These are phyloP conservation scores for Leptinotarsa lineolata DNA, from an alignment of 1,140 invertebrate genomes.

Conservation along the genomic window DNA sequence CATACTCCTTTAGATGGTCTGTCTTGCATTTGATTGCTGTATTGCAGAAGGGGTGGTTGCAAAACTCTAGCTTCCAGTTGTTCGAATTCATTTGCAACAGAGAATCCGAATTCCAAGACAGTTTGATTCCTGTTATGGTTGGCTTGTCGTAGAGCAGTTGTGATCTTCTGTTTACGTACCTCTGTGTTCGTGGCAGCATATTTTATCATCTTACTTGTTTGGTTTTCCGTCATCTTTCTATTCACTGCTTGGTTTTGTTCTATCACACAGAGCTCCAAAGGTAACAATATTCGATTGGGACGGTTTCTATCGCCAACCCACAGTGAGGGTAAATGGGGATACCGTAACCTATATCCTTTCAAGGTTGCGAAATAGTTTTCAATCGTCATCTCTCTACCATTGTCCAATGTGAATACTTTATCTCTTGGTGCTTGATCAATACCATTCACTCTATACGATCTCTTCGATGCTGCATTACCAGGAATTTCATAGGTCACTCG, in stretches of 20 bases:
- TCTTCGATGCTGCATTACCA: slow-evolving; percentile 45
- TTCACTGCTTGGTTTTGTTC: slow-evolving; percentile 63
- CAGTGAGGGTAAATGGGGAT: slow-evolving; percentile 65
- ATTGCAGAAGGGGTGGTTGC: slow-evolving; percentile 60
- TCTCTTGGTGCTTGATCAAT: not conserved
- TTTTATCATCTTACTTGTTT: slow-evolving; percentile 69
- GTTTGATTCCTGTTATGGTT: slow-evolving; percentile 58
- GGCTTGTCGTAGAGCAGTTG: slow-evolving; percentile 59
- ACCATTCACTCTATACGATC: slow-evolving; percentile 61
- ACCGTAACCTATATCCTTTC: slow-evolving; percentile 59
- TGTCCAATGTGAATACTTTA: slow-evolving; percentile 38
- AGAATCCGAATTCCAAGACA: slow-evolving; percentile 65
- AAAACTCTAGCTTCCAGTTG: slow-evolving; percentile 63
- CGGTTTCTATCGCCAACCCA: slow-evolving; percentile 65
- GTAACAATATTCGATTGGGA: slow-evolving; percentile 59
- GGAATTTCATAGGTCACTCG: slow-evolving; percentile 60
- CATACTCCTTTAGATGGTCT: slow-evolving; percentile 57
- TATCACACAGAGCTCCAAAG: slow-evolving; percentile 67
- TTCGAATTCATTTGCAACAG: slow-evolving; percentile 60
- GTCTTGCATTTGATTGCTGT: slow-evolving; percentile 46
- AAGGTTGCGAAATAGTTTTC: slow-evolving; percentile 66
- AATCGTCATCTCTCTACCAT: slow-evolving; percentile 56
- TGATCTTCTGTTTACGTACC: slow-evolving; percentile 66
- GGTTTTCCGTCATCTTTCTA: slow-evolving; percentile 61
- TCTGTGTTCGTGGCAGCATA: slow-evolving; percentile 66